Conservation (phyloP, 2,113 vertebrate species). For the Felis chaus region DNA sequence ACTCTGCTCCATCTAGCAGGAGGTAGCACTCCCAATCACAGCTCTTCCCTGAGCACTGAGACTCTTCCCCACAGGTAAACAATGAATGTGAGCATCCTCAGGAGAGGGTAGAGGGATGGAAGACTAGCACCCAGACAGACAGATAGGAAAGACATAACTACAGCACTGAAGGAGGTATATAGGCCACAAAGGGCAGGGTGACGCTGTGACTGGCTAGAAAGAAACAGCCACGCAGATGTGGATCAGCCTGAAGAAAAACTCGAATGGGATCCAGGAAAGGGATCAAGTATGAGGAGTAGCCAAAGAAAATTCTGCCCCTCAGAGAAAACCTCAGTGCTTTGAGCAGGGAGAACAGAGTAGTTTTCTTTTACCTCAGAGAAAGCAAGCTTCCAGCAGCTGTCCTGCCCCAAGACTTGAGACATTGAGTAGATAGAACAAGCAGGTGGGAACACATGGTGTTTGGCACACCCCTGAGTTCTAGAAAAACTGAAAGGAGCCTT, state of each 20-base stretch:
- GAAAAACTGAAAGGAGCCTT: not conserved
- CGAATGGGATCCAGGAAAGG: not conserved
- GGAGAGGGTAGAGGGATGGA: not conserved
- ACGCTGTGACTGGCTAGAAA: not conserved
- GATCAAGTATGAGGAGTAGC: not conserved
- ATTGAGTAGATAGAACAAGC: not conserved
- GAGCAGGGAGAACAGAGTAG: not conserved
- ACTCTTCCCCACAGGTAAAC: not conserved
- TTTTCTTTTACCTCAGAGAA: not conserved
- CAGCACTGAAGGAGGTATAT: not conserved
- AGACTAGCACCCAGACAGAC: not conserved
- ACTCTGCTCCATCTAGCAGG: not conserved
- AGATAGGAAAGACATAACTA: not conserved
- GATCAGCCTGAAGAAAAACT: not conserved
- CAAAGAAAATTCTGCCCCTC: not conserved
- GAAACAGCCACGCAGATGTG: not conserved
- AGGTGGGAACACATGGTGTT: constrained; percentile 21
- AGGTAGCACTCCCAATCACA: not conserved
- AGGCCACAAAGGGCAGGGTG: not conserved
- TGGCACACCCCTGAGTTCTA: not conserved
- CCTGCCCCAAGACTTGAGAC: not conserved
- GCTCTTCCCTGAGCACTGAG: not conserved
- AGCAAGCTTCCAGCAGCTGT: not conserved
- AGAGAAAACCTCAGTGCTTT: not conserved
- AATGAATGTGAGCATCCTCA: not conserved